Evolutionary conservation across 2,888 invertebrate genomes (phyloP), one percentile per base, ranked within the genome.

Genomic region (Apotomis betuletana): DNA sequence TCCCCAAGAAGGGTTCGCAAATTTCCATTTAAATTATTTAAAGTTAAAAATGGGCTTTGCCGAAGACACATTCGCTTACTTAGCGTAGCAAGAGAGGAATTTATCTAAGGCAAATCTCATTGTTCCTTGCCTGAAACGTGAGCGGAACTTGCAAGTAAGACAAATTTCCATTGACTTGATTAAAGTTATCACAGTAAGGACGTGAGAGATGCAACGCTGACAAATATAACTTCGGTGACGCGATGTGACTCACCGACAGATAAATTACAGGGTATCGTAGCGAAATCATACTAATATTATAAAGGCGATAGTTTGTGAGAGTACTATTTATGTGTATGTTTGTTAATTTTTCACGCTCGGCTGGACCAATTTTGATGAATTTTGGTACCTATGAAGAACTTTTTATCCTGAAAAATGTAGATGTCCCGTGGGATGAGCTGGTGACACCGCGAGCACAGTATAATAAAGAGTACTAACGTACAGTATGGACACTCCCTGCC

Each of bases 91-190:
- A 80, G 80, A 79, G 80, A 81, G 80, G 79, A 84, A 86, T 86
- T 87, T 86, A 89, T 87, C 85, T 85, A 88, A 85, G 87, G 90
- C 85, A 88, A 89, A 90, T 89, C 88, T 88, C 89, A 86, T 89
- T 90, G 89, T 89, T 87, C 85, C 81, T 81, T 82, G 83, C 84
- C 75, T 78, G 84, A 86, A 85, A 90, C 88, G 89, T 88, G 89
- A 87, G 85, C 80, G 83, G 87, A 89, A 89, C 86, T 87, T 83
- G 78, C 86, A 87, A 87, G 85, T 85, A 89, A 91, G 88, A 90
- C 88, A 85, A 90, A 90, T 90, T 90, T 86, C 87, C 88, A 90
- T 89, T 85, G 89, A 86, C 83, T 89, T 90, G 89, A 90, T 91
- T 91, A 90, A 90, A 90, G 85, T 89, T 88, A 88, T 88, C 89